Percentiles rank a stretch among this genome's conserved stretches.
phyloP scores from a whole-genome alignment of 2,888 invertebrate species.

The Mythimna impura region DNA sequence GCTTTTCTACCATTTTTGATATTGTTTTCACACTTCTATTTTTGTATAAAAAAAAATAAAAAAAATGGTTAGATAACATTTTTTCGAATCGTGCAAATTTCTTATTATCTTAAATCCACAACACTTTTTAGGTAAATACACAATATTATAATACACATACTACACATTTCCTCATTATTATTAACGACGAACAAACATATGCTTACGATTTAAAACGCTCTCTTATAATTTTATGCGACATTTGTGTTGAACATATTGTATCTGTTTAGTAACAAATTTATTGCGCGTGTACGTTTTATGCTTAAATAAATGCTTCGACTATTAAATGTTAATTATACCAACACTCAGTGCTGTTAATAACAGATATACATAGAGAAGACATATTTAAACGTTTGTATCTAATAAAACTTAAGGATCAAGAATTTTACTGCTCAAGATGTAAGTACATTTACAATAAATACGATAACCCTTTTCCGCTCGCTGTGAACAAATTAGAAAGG shows the following conservation, averaged over 20 bases:
- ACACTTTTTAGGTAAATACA: slow-evolving; percentile 17
- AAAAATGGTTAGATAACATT: too few relatives aligned
- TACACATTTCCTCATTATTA: slow-evolving; percentile 28
- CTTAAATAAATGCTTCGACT: slow-evolving; percentile 49
- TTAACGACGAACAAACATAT: slow-evolving; percentile 37
- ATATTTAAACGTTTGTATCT: slow-evolving; percentile 21
- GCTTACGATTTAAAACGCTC: slow-evolving; percentile 31
- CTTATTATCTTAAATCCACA: slow-evolving; percentile 34
- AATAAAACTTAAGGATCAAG: slow-evolving; percentile 20
- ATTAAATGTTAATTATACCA: slow-evolving; percentile 54
- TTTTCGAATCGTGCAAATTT: too few relatives aligned
- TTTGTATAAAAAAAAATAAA: too few relatives aligned
- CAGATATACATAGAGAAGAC: slow-evolving; percentile 25
- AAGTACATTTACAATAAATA: slow-evolving; percentile 6
- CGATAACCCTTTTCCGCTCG: slow-evolving; percentile 42
- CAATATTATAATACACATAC: slow-evolving; percentile 14
- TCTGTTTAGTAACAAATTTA: slow-evolving; percentile 56
- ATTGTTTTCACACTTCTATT: too few relatives aligned
- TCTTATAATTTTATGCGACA: slow-evolving; percentile 44
- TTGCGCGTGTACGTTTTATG: slow-evolving; percentile 48
- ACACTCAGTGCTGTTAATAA: slow-evolving; percentile 38
- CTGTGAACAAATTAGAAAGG: slow-evolving; percentile 64
- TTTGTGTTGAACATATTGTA: slow-evolving; percentile 45
- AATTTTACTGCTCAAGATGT: slow-evolving; percentile 6
- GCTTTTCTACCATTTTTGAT: too few relatives aligned